Evolutionary conservation across 1,140 invertebrate species (phyloP).

Genomic region (Solenopsis invicta): DNA sequence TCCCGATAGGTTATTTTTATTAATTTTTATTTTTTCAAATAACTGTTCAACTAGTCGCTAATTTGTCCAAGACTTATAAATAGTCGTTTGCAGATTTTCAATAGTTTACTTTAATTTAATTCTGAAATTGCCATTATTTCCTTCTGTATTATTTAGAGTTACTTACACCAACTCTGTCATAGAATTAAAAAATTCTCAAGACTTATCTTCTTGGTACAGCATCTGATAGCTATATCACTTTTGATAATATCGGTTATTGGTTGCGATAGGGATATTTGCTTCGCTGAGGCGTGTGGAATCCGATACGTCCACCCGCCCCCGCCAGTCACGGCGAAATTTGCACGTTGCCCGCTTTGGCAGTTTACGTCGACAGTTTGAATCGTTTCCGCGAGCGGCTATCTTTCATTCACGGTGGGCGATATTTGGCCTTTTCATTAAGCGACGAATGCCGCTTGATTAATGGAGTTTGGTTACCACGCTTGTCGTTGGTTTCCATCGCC

Average conservation of each 20-base stretch:
- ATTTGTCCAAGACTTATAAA: background rate
- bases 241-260: background rate
- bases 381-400: constrained; percentile 56
- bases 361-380: constrained; percentile 61
- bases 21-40: background rate
- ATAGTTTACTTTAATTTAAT: constrained; percentile 3
- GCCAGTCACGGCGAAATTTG: constrained; percentile 48
- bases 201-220: background rate
- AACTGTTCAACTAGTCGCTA: background rate
- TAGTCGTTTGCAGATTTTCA: background rate
- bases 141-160: background rate
- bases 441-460: constrained; percentile 75
- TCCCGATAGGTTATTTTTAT: background rate
- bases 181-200: background rate
- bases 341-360: constrained; percentile 54
- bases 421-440: constrained; percentile 77
- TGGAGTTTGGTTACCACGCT: constrained; percentile 73
- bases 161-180: background rate
- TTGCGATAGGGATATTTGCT: constrained; percentile 2
- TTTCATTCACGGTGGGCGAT: constrained; percentile 67
- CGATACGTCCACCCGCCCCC: background rate
- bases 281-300: constrained; percentile 17
- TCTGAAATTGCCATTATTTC: background rate
- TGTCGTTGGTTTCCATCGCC: constrained; percentile 69
- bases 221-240: background rate